Percentiles rank a stretch among this genome's conserved stretches.
phyloP scores from a whole-genome alignment of 2,113 vertebrate species.

The Varanus komodoensis region DNA sequence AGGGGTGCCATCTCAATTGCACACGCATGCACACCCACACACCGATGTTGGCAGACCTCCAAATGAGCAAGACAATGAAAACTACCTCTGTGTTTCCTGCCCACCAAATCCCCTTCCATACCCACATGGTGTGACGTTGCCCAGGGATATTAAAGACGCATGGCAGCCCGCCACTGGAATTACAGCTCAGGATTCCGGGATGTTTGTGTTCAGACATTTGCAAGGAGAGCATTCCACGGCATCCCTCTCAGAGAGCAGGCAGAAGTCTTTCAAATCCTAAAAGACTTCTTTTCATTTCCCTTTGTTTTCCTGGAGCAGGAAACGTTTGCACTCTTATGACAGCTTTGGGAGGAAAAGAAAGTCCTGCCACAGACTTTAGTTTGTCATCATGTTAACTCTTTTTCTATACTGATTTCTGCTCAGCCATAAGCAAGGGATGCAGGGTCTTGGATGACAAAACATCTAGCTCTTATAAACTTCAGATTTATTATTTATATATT shows the following conservation, averaged over 20 bases:
- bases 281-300: conserved; percentile 45
- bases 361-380: conserved; percentile 28
- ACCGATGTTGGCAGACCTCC: neutral
- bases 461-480: neutral
- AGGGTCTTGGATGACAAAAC: neutral
- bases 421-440: neutral
- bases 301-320: neutral
- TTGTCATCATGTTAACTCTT: neutral
- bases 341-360: conserved; percentile 38
- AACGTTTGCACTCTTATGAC: conserved; percentile 40
- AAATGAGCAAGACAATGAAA: neutral
- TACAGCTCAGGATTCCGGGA: conserved; percentile 30
- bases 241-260: neutral
- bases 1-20: neutral
- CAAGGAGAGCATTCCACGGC: conserved; percentile 33
- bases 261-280: conserved; percentile 34
- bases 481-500: neutral
- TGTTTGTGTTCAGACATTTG: conserved; percentile 45
- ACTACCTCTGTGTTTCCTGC: no score
- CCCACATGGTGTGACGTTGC: neutral
- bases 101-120: neutral
- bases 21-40: no score
- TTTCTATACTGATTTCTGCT: neutral
- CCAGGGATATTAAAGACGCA: neutral
- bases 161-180: conserved; percentile 44